phyloP scores from a whole-genome alignment of 2,888 invertebrate genomes.

The Thelaira solivaga region DNA sequence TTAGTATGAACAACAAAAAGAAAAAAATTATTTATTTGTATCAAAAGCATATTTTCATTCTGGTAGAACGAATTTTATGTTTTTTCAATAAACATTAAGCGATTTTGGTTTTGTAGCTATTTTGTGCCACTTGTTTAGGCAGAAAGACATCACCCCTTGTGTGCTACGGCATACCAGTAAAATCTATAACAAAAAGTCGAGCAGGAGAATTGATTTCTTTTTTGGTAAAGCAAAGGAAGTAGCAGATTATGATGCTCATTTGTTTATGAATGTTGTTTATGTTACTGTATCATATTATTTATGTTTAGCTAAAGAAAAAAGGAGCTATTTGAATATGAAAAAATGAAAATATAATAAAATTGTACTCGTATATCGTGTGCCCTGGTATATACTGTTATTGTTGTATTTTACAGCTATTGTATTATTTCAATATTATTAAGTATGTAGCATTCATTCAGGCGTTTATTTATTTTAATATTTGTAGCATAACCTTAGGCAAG shows the following conservation, averaged over 20 bases:
- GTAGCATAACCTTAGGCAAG: conserved; percentile 56
- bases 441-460: conserved; percentile 47
- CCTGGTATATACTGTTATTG: conserved; percentile 41
- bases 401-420: conserved; percentile 25
- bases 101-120: conserved; percentile 72
- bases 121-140: conserved; percentile 53
- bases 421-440: conserved; percentile 32
- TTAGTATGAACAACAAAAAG: neutral
- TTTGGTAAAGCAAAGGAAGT: neutral
- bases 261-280: conserved; percentile 36
- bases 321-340: conserved; percentile 25
- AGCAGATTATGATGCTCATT: conserved; percentile 54
- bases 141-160: neutral
- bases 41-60: conserved; percentile 78
- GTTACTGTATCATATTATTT: conserved; percentile 3
- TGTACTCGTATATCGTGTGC: conserved; percentile 14
- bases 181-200: conserved; percentile 32
- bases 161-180: conserved; percentile 36
- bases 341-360: neutral
- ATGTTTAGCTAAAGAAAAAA: neutral
- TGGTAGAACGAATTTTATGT: conserved; percentile 78
- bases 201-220: neutral
- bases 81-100: conserved; percentile 78
- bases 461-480: conserved; percentile 61
- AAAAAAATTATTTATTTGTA: conserved; percentile 70